Base-by-base conservation (phyloP, 2,797 vertebrate species). In the Lagocephalus sceleratus region DNA sequence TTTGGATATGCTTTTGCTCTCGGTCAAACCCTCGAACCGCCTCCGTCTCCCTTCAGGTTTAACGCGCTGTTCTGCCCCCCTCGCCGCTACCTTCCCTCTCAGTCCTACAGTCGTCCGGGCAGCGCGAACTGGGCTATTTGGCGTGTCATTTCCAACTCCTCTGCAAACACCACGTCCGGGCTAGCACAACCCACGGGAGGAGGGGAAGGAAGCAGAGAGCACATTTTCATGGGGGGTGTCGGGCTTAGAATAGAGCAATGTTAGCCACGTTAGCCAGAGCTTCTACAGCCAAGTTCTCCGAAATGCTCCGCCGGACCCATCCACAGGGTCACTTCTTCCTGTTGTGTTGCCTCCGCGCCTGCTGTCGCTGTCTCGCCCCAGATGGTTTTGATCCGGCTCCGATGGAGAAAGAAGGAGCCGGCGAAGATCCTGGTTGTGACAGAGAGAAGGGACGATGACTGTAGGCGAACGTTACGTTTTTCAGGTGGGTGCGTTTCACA, bases 341-440 rank as follows among this genome's bases (percentile, higher is more conserved):
- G 47, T 88, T 87, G 62, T 98, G 94, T 63, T 96, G 95, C 70
- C 96, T 88, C 23, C 97, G 90, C 1, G 95, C 94, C 85, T 96
- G 95, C 55, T 97, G 89, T 63, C 96, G 88, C 76, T 97, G 97
- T 1, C 96, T 92, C 0, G 93, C 87, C 11, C 87, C 86, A 0
- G 88, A 66, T 0, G 78, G 85, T 84, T 94, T 98, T 47, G 94
- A 92, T 70, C 95, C 94, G 0, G 94, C 87, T 43, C 97, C 96
- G 0, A 99, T 99, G 35, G 96, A 98, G 79, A 98, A 99, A 0
- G 91, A 15, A 0, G 92, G 90, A 2, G 84, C 75, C 0, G 87
- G 66, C 5, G 89, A 73, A 25, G 93, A 88, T 9, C 92, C 95
- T 96, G 74, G n/a, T 65, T 59, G 58, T 48, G 59, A 60, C 45